Evolutionary conservation across 2,797 vertebrate species (phyloP).

Genomic region (Premnoplex brunnescens): DNA sequence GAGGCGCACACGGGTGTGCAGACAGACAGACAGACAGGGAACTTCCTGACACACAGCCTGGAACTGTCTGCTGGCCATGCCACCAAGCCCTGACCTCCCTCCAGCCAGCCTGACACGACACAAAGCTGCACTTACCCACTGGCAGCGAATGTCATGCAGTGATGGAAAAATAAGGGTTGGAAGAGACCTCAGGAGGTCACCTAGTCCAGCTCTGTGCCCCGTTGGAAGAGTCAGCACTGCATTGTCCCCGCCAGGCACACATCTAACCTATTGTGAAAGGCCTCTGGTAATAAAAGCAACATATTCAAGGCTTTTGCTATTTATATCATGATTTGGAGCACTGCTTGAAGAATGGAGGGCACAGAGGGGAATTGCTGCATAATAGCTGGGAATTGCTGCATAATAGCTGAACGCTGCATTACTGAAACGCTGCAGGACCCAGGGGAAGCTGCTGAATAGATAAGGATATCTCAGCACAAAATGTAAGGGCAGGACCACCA

Average conservation of each 20-base stretch:
- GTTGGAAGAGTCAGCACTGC: not conserved
- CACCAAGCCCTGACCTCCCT: not conserved
- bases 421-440: not conserved
- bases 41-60: conserved; percentile 9
- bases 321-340: not conserved
- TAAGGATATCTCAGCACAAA: not conserved
- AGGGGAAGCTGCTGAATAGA: not conserved
- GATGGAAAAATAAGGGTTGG: not conserved
- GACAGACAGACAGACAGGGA: not conserved
- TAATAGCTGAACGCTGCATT: not conserved
- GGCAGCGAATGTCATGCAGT: not conserved
- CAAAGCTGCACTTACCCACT: conserved; percentile 29
- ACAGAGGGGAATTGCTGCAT: not conserved
- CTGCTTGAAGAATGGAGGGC: conserved; percentile 10
- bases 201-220: not conserved
- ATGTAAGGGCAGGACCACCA: not conserved
- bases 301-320: not conserved
- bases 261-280: conserved; percentile 9
- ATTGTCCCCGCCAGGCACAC: not conserved
- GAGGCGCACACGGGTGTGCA: not conserved
- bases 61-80: not conserved
- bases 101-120: not conserved
- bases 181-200: not conserved
- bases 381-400: not conserved
- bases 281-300: conserved; percentile 27